Evolutionary conservation across 2,113 vertebrate genomes (phyloP), one percentile per base, ranked within the genome.

Genomic region (Phasianus colchicus): DNA sequence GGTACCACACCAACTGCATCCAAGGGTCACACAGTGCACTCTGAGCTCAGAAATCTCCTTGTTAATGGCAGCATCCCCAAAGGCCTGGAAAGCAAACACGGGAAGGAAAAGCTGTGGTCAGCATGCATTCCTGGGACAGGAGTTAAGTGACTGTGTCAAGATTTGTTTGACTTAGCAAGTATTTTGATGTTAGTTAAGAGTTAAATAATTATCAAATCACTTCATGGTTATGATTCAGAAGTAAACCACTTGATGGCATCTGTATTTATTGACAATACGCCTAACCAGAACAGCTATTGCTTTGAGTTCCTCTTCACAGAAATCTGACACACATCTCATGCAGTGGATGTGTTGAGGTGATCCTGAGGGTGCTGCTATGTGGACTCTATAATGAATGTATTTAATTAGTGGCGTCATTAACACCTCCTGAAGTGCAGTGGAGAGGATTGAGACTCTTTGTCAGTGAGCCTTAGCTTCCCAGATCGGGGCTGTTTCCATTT

Each of bases 11-110:
- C 98, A 98, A 17, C 58, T 94, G 95, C 98, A 98, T n/a, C 97
- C 97, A 1, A 84, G 91, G 91, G 96, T 98, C 45, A 93, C 92
- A 48, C 98, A 98, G 92, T 92, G 98, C 8, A 98, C 98, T 74
- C 71, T 91, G 88, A 98, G 94, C 7, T 98, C 97, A 55, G 97
- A 97, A 82, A 98, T 98, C 95, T 98, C 98, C 84, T 98, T 98
- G 77, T 97, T 98, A 67, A 98, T 97, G 80, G 98, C 98, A 58
- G 97, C 97, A 90, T 98, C 98, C 17, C 96, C 97, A 90, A 97
- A 98, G 69, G 98, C 97, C 98, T 98, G 92, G 21, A 80, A 83
- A 65, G 32, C 2, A 96, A 94, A 65, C 40, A 78, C 27, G 70
- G 27, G 3, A 11, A 80, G 12, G 10, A 3, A 50, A 64, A 63